phyloP scores from a whole-genome alignment of 1,140 invertebrate species.

The Pogonomyrmex californicus region DNA sequence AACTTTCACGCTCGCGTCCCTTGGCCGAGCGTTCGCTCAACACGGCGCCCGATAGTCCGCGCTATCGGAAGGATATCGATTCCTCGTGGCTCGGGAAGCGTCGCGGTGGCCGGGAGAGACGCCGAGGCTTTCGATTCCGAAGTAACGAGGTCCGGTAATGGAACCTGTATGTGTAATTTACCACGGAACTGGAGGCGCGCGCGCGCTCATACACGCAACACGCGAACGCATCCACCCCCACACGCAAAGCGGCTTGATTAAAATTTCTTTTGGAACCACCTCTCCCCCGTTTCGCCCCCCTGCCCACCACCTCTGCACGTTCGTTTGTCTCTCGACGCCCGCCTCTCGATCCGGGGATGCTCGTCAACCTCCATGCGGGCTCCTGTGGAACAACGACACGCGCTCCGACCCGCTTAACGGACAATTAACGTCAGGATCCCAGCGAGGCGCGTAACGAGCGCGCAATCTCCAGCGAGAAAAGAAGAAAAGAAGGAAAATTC shows the following conservation, averaged over 20 bases:
- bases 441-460: slow-evolving; percentile 52
- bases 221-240: slow-evolving; percentile 29
- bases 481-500: slow-evolving; percentile 5
- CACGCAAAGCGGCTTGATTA: slow-evolving; percentile 78
- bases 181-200: slow-evolving; percentile 51
- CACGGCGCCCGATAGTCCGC: slow-evolving; percentile 28
- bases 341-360: slow-evolving; percentile 38
- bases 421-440: slow-evolving; percentile 67
- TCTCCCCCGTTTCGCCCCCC: neutral
- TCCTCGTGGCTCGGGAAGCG: slow-evolving; percentile 43
- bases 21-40: slow-evolving; percentile 26
- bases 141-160: slow-evolving; percentile 62
- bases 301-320: slow-evolving; percentile 20
- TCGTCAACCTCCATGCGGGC: slow-evolving; percentile 67
- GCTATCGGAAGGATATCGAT: slow-evolving; percentile 59
- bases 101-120: slow-evolving; percentile 46
- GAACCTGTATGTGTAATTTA: slow-evolving; percentile 76
- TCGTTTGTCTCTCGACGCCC: slow-evolving; percentile 21
- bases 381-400: slow-evolving; percentile 32
- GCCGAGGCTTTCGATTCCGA: slow-evolving; percentile 62
- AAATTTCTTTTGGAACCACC: slow-evolving; percentile 83
- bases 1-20: slow-evolving; percentile 10
- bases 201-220: slow-evolving; percentile 15
- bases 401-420: slow-evolving; percentile 66
- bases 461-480: slow-evolving; percentile 45